Percentiles rank a stretch among this genome's conserved stretches.
Evolutionary conservation across 1,140 invertebrate species (phyloP).

Genomic region (Drosophila teissieri): DNA sequence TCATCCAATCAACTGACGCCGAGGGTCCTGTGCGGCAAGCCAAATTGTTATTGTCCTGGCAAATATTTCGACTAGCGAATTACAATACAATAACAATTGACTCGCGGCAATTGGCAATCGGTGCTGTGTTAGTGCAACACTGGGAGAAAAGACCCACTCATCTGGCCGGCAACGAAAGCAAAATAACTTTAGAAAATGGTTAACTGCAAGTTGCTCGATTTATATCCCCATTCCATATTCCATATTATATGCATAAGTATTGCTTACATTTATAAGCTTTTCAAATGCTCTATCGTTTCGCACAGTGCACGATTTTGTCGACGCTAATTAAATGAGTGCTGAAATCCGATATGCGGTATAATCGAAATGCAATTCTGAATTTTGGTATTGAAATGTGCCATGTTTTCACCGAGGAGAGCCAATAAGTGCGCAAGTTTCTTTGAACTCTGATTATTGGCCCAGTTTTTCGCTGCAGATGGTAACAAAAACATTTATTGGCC

Average conservation of each 20-base stretch:
- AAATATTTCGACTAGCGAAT: slow-evolving; percentile 44
- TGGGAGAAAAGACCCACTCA: neutral
- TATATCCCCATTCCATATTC: too few species aligned
- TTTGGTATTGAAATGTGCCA: neutral
- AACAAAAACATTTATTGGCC: neutral
- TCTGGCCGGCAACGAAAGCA: too few species aligned
- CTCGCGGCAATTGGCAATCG: slow-evolving; percentile 2
- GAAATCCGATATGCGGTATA: slow-evolving; percentile 13
- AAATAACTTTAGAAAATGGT: too few species aligned
- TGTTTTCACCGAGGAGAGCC: neutral
- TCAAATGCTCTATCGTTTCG: neutral
- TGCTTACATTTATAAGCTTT: neutral
- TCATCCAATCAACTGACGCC: slow-evolving; percentile 34
- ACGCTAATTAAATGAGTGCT: slow-evolving; percentile 18
- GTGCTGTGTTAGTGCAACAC: neutral
- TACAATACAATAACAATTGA: slow-evolving; percentile 42
- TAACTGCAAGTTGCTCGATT: too few species aligned
- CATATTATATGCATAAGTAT: neutral
- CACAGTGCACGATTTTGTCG: neutral
- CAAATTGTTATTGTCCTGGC: slow-evolving; percentile 28
- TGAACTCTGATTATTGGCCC: neutral
- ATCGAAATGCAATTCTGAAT: neutral
- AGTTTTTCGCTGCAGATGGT: neutral
- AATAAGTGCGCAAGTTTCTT: neutral
- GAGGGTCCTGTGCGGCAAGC: slow-evolving; percentile 33